Conservation (phyloP, 1,140 invertebrate genomes). For the Bombus consobrinus region DNA sequence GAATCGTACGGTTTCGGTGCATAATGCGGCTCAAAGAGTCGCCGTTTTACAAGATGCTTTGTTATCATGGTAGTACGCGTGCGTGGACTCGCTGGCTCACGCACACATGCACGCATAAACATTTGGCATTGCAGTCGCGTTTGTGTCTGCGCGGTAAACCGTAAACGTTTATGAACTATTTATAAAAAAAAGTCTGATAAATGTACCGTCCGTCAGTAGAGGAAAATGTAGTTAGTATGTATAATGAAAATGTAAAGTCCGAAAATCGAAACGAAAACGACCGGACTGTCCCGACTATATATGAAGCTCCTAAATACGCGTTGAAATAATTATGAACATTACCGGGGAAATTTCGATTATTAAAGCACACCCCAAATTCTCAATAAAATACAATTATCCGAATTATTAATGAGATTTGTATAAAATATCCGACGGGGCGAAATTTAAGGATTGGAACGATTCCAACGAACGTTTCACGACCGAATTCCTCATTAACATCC, state of each 20-base stretch:
- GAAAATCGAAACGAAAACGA: neutral
- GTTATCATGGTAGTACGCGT: conserved; percentile 34
- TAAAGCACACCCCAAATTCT: conserved; percentile 4
- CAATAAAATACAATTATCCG: conserved; percentile 22
- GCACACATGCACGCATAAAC: neutral
- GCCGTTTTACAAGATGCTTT: neutral
- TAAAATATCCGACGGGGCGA: neutral
- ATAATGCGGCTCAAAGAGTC: neutral
- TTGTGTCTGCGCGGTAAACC: conserved; percentile 37
- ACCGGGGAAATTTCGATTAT: conserved; percentile 20
- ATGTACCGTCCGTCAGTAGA: neutral
- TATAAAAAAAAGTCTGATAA: conserved; percentile 43
- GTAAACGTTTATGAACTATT: conserved; percentile 40
- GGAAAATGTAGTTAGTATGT: neutral
- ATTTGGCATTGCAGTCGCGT: neutral
- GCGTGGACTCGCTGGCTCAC: conserved; percentile 8
- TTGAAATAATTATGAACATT: conserved; percentile 29
- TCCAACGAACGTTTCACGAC: conserved; percentile 10
- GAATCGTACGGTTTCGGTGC: neutral
- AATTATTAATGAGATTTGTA: conserved; percentile 1
- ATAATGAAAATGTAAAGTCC: conserved; percentile 24
- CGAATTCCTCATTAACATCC: conserved; percentile 10
- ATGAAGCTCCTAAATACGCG: neutral
- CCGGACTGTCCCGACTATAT: neutral
- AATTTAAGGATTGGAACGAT: conserved; percentile 31